phyloP scores from a whole-genome alignment of 2,113 vertebrate species.

The Pteronura brasiliensis region DNA sequence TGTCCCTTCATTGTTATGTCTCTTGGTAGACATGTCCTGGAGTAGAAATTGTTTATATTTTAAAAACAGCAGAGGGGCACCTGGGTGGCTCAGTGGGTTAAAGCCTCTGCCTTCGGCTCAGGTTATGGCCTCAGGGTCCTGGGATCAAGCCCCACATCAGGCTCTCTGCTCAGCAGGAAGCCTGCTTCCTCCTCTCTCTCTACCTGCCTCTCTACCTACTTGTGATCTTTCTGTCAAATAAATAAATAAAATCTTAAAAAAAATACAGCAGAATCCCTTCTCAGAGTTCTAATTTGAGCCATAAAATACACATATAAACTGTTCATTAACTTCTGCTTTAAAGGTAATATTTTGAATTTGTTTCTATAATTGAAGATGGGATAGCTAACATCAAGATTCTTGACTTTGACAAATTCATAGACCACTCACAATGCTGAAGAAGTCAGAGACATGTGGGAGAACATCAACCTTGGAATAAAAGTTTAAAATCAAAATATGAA shows the following conservation, averaged over 20 bases:
- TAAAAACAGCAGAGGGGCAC: background rate
- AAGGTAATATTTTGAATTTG: background rate
- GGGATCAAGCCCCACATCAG: too few species aligned
- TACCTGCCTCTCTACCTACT: too few species aligned
- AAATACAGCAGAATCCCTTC: background rate
- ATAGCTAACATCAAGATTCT: background rate
- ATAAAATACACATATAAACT: background rate
- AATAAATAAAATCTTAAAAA: too few species aligned
- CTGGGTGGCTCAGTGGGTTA: too few species aligned
- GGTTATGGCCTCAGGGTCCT: too few species aligned
- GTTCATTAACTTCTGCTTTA: background rate
- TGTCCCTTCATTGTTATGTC: background rate
- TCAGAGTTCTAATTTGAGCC: background rate
- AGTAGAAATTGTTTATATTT: background rate
- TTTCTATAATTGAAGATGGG: background rate
- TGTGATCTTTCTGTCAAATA: too few species aligned
- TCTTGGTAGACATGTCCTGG: background rate
- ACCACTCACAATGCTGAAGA: background rate
- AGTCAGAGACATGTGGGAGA: background rate
- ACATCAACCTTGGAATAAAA: background rate
- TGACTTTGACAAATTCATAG: constrained; percentile 33
- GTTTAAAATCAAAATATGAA: constrained; percentile 35
- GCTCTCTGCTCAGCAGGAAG: too few species aligned
- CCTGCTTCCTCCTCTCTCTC: too few species aligned
- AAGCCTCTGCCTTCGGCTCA: too few species aligned